These are phyloP conservation scores for Tinea pellionella DNA, from an alignment of 2,888 invertebrate genomes.

Conservation along the genomic window DNA sequence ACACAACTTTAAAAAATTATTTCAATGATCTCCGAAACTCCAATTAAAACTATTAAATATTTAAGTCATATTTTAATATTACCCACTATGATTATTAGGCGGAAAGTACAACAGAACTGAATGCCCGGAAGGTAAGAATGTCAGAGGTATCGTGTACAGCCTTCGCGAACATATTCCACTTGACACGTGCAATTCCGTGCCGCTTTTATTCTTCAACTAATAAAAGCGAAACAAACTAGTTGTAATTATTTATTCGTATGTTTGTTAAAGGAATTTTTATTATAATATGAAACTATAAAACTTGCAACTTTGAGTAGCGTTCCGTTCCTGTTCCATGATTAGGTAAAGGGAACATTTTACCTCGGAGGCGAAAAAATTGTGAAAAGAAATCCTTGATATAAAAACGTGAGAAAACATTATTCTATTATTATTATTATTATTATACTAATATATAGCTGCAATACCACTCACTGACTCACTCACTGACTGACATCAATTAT, in stretches of 20 bases:
- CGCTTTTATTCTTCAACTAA: background rate
- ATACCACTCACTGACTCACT: too few relatives aligned
- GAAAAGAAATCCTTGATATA: too few relatives aligned
- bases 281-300: background rate
- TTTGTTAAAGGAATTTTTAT: background rate
- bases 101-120: background rate
- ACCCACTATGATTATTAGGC: background rate
- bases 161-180: background rate
- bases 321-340: too few relatives aligned
- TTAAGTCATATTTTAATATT: background rate
- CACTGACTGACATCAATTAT: too few relatives aligned
- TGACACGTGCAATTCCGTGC: conserved; percentile 7
- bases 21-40: too few relatives aligned
- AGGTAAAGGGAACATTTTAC: too few relatives aligned
- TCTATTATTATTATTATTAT: too few relatives aligned
- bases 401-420: too few relatives aligned
- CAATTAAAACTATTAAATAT: background rate
- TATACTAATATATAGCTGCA: too few relatives aligned
- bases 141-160: background rate
- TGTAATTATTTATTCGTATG: background rate
- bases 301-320: too few relatives aligned
- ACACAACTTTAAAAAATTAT: too few relatives aligned
- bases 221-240: background rate
- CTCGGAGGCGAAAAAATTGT: too few relatives aligned
- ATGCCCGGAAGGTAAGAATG: conserved; percentile 8